phyloP scores from a whole-genome alignment of 2,888 invertebrate genomes.

The Seira ritae region DNA sequence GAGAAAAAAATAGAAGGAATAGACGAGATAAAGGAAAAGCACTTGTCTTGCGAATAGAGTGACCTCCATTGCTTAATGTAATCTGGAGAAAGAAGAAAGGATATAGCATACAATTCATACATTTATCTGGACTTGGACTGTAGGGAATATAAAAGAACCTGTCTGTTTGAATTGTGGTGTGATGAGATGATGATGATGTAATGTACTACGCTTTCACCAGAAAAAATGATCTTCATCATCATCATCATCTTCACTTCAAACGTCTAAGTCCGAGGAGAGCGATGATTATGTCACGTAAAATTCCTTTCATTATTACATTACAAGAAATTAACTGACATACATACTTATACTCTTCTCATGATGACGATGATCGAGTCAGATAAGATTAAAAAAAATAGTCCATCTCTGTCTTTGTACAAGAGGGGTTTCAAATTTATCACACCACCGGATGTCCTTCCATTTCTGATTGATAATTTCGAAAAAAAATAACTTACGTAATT shows the following conservation, averaged over 20 bases:
- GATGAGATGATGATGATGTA: background rate
- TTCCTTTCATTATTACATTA: background rate
- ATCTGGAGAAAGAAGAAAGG: background rate
- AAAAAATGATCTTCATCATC: background rate
- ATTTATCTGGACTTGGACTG: too few species aligned
- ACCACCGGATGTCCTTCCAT: too few species aligned
- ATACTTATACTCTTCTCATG: too few species aligned
- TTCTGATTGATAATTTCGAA: too few species aligned
- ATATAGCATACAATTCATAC: too few species aligned
- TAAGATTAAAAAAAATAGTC: too few species aligned
- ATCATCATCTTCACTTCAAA: background rate
- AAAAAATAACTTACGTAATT: too few species aligned
- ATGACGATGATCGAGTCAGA: too few species aligned
- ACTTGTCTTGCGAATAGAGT: background rate
- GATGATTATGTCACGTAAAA: conserved; percentile 1
- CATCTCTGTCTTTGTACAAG: too few species aligned
- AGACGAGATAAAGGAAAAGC: background rate
- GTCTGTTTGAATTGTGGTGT: background rate
- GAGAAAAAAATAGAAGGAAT: background rate
- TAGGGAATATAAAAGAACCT: background rate
- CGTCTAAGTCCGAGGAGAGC: too few species aligned
- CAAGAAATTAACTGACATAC: background rate
- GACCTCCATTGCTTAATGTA: conserved; percentile 1
- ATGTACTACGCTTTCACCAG: background rate
- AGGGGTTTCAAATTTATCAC: too few species aligned